Conservation (phyloP, 2,797 vertebrate species). For the Myioborus melanocephalus region DNA sequence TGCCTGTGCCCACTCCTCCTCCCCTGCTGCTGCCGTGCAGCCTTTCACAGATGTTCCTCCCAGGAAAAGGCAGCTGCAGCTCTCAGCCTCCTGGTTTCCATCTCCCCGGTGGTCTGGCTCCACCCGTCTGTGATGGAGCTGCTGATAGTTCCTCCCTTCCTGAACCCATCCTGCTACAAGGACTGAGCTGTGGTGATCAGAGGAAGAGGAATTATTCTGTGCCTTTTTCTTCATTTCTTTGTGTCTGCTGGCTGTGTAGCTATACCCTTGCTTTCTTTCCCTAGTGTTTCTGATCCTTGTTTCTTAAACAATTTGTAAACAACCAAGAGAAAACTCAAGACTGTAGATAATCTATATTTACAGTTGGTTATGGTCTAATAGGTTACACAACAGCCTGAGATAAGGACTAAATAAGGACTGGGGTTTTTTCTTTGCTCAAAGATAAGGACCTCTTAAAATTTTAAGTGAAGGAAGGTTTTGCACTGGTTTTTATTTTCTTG, state of each 20-base stretch:
- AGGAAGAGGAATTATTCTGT: not conserved
- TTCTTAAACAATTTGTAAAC: conserved; percentile 24
- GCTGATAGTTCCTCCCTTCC: conserved; percentile 22
- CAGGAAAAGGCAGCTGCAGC: conserved; percentile 41
- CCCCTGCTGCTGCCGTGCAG: not conserved
- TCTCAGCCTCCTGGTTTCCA: not conserved
- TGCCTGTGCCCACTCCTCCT: conserved; percentile 37
- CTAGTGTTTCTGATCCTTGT: not conserved
- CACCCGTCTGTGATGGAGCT: conserved; percentile 9
- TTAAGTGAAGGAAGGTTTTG: not conserved
- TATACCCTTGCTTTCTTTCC: not conserved
- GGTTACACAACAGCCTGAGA: not conserved
- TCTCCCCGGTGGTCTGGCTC: conserved; percentile 44
- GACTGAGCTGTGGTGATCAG: not conserved
- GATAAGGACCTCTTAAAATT: not conserved
- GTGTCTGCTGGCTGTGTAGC: not conserved
- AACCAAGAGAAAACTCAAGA: not conserved
- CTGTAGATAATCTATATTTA: conserved; percentile 37
- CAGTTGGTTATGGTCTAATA: not conserved
- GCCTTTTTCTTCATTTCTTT: not conserved
- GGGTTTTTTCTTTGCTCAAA: not conserved
- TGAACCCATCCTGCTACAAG: not conserved
- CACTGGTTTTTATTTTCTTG: not conserved
- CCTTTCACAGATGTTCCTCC: conserved; percentile 54
- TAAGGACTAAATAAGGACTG: not conserved